These are phyloP conservation scores for Prionailurus bengalensis DNA, from an alignment of 2,113 vertebrate genomes.

Conservation along the genomic window DNA sequence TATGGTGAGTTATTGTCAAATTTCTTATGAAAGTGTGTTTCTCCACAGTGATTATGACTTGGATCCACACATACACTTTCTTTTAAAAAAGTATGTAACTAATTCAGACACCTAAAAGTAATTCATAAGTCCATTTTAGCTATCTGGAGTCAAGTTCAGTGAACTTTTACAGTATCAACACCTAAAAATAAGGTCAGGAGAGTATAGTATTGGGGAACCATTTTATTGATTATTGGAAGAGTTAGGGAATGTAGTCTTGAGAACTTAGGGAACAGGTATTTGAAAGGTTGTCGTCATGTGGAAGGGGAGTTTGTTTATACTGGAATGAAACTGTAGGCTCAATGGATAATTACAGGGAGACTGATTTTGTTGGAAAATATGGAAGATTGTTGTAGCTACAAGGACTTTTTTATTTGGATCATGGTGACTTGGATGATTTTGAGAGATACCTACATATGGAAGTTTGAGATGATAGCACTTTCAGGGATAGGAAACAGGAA, in stretches of 20 bases:
- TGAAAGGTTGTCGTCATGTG: neutral
- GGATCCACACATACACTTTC: neutral
- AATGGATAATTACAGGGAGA: neutral
- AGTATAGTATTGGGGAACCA: neutral
- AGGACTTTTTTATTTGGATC: neutral
- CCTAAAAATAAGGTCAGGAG: neutral
- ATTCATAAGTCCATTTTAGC: neutral
- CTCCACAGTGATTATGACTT: neutral
- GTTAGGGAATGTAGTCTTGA: neutral
- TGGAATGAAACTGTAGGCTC: neutral
- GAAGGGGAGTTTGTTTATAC: neutral
- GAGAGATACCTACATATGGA: neutral
- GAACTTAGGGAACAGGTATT: neutral
- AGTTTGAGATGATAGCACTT: neutral
- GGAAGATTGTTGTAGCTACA: neutral
- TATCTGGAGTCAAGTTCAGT: neutral
- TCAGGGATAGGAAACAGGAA: neutral
- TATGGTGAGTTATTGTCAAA: slow-evolving; percentile 91
- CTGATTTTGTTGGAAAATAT: neutral
- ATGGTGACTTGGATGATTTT: neutral
- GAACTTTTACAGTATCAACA: neutral
- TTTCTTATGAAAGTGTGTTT: neutral
- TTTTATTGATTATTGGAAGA: neutral
- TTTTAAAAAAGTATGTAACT: neutral
- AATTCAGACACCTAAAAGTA: neutral